phyloP scores from a whole-genome alignment of 2,113 vertebrate genomes.

The Phrynosoma blainvillii region DNA sequence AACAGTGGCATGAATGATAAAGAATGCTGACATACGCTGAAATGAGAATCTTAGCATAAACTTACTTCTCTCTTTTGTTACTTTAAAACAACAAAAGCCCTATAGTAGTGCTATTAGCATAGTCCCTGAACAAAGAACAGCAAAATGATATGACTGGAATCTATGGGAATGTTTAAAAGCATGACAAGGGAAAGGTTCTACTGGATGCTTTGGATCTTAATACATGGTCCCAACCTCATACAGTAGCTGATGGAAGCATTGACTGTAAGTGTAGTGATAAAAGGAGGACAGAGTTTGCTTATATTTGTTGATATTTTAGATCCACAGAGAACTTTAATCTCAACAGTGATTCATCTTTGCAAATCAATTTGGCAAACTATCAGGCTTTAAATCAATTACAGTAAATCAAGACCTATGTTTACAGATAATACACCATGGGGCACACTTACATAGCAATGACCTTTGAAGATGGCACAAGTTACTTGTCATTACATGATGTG shows the following conservation, averaged over 20 bases:
- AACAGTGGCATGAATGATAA: background rate
- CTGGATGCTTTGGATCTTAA: constrained; percentile 36
- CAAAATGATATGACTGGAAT: background rate
- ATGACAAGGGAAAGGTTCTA: constrained; percentile 17
- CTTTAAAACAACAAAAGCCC: background rate
- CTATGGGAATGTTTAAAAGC: constrained; percentile 21
- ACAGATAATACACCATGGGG: constrained; percentile 50
- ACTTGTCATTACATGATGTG: constrained; percentile 58
- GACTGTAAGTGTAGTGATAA: constrained; percentile 24
- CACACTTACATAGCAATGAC: constrained; percentile 53
- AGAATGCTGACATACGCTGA: background rate
- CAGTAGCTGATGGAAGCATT: constrained; percentile 27
- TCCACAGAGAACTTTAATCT: constrained; percentile 51
- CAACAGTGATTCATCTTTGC: constrained; percentile 60
- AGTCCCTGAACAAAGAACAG: no score
- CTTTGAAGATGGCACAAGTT: constrained; percentile 65
- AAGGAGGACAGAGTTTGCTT: constrained; percentile 13
- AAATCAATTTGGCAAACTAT: constrained; percentile 69
- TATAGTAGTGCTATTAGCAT: background rate
- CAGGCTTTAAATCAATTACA: constrained; percentile 71
- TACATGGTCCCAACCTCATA: constrained; percentile 25
- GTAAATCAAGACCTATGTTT: constrained; percentile 59
- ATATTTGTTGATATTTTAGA: constrained; percentile 37
- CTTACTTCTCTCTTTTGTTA: background rate
- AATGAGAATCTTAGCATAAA: background rate